A percentile compares a stretch with the other conserved stretches of the same genome.
Conservation (phyloP, 1,140 invertebrate genomes). For the Diorhabda sublineata region DNA sequence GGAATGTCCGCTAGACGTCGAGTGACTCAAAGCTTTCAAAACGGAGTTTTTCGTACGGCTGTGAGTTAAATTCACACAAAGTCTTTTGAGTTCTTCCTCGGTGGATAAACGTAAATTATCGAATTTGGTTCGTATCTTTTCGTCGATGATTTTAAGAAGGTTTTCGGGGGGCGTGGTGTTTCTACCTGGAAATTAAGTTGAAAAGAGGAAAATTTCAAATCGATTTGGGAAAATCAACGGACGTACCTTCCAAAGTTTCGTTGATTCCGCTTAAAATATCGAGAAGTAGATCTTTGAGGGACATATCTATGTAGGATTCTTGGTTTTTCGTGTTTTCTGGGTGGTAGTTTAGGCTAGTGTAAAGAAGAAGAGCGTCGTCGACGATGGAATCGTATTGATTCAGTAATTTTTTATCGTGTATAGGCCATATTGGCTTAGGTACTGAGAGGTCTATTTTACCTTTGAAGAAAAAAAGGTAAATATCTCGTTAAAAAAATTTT, state of each 20-base stretch:
- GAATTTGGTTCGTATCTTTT: constrained; percentile 45
- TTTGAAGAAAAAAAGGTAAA: background rate
- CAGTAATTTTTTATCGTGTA: constrained; percentile 18
- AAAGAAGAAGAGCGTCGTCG: constrained; percentile 42
- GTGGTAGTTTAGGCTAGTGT: constrained; percentile 37
- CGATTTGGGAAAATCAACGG: no score
- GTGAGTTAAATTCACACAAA: constrained; percentile 43
- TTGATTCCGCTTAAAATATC: constrained; percentile 49
- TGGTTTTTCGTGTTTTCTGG: constrained; percentile 19
- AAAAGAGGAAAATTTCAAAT: no score
- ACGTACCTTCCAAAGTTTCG: constrained; percentile 46
- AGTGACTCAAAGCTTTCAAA: constrained; percentile 41
- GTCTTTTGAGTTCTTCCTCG: constrained; percentile 46
- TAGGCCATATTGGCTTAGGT: constrained; percentile 45
- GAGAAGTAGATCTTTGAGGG: constrained; percentile 47
- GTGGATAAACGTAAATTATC: constrained; percentile 40
- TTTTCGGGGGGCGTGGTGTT: constrained; percentile 45
- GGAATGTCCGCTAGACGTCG: constrained; percentile 35
- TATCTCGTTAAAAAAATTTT: no score
- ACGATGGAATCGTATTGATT: constrained; percentile 39
- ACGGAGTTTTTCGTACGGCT: constrained; percentile 40
- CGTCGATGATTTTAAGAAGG: constrained; percentile 47
- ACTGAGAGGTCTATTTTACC: constrained; percentile 38
- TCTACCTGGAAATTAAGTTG: constrained; percentile 19
- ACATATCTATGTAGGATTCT: constrained; percentile 30